A percentile compares a stretch with the other conserved stretches of the same genome.
Conservation (phyloP, 2,888 invertebrate species). For the Phortica okadai region DNA sequence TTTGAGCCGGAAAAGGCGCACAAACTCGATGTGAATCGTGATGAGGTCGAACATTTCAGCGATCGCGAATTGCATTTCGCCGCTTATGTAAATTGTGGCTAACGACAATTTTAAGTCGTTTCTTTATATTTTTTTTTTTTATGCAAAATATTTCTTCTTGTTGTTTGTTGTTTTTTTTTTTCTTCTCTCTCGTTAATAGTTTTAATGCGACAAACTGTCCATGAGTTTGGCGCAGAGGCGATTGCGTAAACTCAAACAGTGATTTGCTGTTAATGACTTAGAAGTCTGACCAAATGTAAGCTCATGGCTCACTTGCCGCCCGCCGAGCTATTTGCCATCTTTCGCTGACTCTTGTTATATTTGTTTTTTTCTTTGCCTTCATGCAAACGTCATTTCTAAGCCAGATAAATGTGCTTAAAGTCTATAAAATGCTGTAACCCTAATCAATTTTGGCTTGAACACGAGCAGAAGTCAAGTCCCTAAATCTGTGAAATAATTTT, state of each 20-base stretch:
- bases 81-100: background rate
- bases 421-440: background rate
- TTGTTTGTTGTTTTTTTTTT: too few species aligned
- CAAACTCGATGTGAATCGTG: slow-evolving; percentile 22
- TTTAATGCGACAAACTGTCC: too few species aligned
- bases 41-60: slow-evolving; percentile 3
- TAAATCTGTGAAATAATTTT: slow-evolving; percentile 14
- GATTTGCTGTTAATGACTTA: too few species aligned
- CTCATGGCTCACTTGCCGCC: too few species aligned
- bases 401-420: background rate
- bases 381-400: background rate
- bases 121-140: too few species aligned
- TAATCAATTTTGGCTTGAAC: background rate
- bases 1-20: background rate
- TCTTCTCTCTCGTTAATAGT: too few species aligned
- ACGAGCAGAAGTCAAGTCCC: background rate
- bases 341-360: background rate
- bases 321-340: too few species aligned
- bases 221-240: too few species aligned
- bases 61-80: background rate
- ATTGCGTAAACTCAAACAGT: too few species aligned
- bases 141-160: background rate
- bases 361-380: too few species aligned
- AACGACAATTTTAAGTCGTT: too few species aligned
- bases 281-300: too few species aligned